A percentile compares a stretch with the other conserved stretches of the same genome.
Conservation (phyloP, 2,797 vertebrate species). For the Heteromormyrus szaboi region DNA sequence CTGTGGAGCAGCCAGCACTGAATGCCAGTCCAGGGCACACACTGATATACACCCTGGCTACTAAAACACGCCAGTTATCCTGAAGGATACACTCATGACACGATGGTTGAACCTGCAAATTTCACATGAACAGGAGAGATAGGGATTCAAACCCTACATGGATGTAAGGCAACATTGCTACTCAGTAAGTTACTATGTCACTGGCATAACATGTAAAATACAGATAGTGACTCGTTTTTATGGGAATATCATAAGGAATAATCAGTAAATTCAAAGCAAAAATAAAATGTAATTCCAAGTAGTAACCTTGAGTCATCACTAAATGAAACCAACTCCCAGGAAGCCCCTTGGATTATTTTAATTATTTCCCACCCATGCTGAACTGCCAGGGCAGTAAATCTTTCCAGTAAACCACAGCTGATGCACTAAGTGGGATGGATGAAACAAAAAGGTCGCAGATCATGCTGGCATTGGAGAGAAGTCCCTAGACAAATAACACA, state of each 20-base stretch:
- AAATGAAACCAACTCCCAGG: background rate
- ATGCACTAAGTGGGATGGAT: background rate
- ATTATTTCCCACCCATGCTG: background rate
- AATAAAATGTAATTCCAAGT: background rate
- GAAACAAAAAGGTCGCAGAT: background rate
- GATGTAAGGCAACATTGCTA: no score
- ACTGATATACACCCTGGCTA: background rate
- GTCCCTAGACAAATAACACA: background rate
- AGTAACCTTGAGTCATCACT: background rate
- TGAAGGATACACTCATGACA: background rate
- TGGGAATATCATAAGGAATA: background rate
- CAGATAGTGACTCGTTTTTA: background rate
- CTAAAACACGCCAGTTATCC: background rate
- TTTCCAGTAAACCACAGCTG: background rate
- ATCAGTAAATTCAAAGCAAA: background rate
- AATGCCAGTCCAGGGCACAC: background rate
- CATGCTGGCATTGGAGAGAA: background rate
- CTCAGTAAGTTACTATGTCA: background rate
- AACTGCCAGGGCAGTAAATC: background rate
- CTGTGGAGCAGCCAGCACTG: background rate
- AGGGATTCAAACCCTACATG: no score
- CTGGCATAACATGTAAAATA: background rate
- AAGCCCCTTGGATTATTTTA: background rate
- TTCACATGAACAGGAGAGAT: background rate
- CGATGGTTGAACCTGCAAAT: background rate